phyloP scores from a whole-genome alignment of 30 jellyfish, hydroid and myxozoan genomes.

The Cassiopea xamachana region DNA sequence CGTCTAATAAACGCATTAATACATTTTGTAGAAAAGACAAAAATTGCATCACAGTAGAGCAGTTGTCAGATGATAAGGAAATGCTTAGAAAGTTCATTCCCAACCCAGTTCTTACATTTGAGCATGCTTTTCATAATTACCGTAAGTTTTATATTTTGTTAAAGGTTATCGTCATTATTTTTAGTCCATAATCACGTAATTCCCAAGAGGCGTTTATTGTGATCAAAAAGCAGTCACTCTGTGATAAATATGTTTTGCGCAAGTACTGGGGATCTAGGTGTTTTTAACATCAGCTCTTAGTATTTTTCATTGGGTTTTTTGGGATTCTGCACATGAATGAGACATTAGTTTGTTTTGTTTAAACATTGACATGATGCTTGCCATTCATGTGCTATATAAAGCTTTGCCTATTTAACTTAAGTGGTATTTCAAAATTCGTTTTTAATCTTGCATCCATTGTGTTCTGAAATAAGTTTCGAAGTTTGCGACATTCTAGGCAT shows the following conservation, averaged over 20 bases:
- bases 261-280: too few species aligned
- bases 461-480: too few species aligned
- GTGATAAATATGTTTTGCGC: background rate
- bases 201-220: background rate
- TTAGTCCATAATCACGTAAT: background rate
- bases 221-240: background rate
- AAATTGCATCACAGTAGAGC: slow-evolving; percentile 71
- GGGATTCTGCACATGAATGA: too few species aligned
- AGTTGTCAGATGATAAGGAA: slow-evolving; percentile 42
- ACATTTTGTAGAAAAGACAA: slow-evolving; percentile 59
- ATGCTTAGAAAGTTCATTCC: slow-evolving; percentile 25
- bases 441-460: too few species aligned
- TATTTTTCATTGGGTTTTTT: too few species aligned
- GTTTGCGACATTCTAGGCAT: too few species aligned
- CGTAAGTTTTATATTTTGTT: slow-evolving; percentile 65
- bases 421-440: too few species aligned
- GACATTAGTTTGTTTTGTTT: too few species aligned
- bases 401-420: too few species aligned
- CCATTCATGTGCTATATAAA: too few species aligned
- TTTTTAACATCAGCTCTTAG: too few species aligned
- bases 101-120: slow-evolving; percentile 88
- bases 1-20: background rate
- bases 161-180: background rate
- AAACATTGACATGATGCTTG: too few species aligned
- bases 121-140: slow-evolving; percentile 84